Base-by-base conservation (phyloP, 1,140 invertebrate species). In the Micrasema minimum region DNA sequence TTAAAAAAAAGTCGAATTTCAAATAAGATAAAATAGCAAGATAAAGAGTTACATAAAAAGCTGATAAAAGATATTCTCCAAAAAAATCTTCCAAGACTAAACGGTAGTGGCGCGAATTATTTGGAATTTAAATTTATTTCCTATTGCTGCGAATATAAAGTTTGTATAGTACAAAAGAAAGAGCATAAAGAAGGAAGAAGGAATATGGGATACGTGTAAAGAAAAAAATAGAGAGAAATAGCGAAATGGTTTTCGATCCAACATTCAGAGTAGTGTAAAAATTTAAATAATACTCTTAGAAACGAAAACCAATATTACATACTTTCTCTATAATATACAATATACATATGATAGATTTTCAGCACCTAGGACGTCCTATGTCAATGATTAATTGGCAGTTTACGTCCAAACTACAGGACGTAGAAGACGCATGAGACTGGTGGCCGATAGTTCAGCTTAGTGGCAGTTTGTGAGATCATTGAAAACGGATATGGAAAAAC, bases 101-200 rank as follows among this genome's bases (percentile, higher is more conserved):
- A 59, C 35, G 55, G 38, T 59, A 16, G 18, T 59, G 18, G 55
- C 35, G 35, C 31, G 35, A 59, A 59, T 59, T 35, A 59, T 59
- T 59, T 59, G 31, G 55, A 59, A 59, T 59, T 59, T 41, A 59
- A 59, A 59, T 59, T 16, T 22, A 55, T 59, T 59, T 59, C 55
- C 38, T 59, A 26, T 41, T 35, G 11, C 37, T 16, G 55, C 35
- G 55, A 59, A 59, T 59, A 59, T 59, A 59, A 59, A 59, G 55
- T 59, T 59, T 35, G 10, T 35, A 59, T 22, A 16, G 4, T 38
- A 59, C 53, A 16, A 3, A 3, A 16, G 16, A 16, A 31, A 59
- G 53, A 59, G 35, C 2, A 38, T 3, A 22, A 59, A 35, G 11
- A 41, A 59, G 7, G 55, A 41, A 59, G 2, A 59, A 59, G 14